phyloP scores from a whole-genome alignment of 1,140 invertebrate species.

The Maconellicoccus hirsutus region DNA sequence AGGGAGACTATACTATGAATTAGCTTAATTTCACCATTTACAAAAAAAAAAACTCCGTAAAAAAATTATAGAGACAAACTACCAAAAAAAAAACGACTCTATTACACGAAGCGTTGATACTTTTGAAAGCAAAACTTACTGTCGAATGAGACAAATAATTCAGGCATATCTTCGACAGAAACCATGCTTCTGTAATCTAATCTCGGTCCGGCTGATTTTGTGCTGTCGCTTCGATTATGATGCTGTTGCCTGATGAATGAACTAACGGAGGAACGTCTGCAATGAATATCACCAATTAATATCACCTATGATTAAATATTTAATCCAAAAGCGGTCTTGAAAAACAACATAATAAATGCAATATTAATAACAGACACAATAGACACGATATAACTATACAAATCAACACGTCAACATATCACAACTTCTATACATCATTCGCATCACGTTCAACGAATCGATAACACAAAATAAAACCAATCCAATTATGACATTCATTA shows the following conservation, averaged over 20 bases:
- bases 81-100: neutral
- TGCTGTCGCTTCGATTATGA: constrained; percentile 32
- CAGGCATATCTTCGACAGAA: constrained; percentile 85
- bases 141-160: constrained; percentile 85
- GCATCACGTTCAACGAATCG: too few species aligned
- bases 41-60: too few species aligned
- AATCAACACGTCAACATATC: too few species aligned
- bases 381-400: neutral
- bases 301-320: too few species aligned
- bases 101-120: too few species aligned
- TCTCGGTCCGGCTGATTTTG: constrained; percentile 47
- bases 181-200: constrained; percentile 84
- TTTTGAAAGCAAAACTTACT: constrained; percentile 60
- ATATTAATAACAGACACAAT: neutral
- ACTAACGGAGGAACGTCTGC: constrained; percentile 64
- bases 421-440: too few species aligned
- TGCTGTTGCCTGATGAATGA: constrained; percentile 51
- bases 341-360: neutral
- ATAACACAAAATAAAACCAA: too few species aligned
- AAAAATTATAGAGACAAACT: neutral
- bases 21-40: too few species aligned
- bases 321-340: too few species aligned
- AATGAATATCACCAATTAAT: constrained; percentile 1
- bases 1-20: too few species aligned
- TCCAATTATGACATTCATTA: too few species aligned